A percentile compares a stretch with the other conserved stretches of the same genome.
phyloP scores from a whole-genome alignment of 2,797 vertebrate species.

The Smutsia gigantea region DNA sequence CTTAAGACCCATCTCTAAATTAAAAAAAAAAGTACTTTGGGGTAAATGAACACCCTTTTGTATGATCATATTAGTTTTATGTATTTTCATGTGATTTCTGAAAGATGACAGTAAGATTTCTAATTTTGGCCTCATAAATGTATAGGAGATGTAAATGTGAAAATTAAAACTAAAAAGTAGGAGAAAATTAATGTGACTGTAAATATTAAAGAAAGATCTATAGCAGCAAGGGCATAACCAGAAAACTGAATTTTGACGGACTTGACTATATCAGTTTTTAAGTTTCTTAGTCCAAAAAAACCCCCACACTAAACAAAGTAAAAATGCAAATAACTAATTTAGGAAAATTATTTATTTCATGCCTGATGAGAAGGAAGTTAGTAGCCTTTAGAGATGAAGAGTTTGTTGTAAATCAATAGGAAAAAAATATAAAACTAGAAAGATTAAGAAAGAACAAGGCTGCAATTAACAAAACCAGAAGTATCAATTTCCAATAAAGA shows the following conservation, averaged over 20 bases:
- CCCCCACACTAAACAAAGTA: not conserved
- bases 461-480: not conserved
- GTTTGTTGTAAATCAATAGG: not conserved
- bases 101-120: not conserved
- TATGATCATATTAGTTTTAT: not conserved
- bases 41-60: not conserved
- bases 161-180: not conserved
- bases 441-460: not conserved
- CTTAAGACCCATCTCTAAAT: not conserved
- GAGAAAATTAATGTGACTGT: not conserved
- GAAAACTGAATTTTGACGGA: not conserved
- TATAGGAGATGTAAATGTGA: not conserved
- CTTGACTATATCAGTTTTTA: not conserved
- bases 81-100: constrained; percentile 14
- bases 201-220: not conserved
- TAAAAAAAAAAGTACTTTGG: not conserved
- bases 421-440: not conserved
- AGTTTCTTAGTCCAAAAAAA: not conserved
- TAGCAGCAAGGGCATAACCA: not conserved
- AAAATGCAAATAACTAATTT: constrained; percentile 13
- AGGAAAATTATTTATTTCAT: not conserved
- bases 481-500: not conserved
- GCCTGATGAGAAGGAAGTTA: not conserved
- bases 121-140: not conserved
- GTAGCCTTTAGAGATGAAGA: not conserved